Evolutionary conservation across 2,888 invertebrate genomes (phyloP), one percentile per base, ranked within the genome.

Genomic region (Cyaniris semiargus): DNA sequence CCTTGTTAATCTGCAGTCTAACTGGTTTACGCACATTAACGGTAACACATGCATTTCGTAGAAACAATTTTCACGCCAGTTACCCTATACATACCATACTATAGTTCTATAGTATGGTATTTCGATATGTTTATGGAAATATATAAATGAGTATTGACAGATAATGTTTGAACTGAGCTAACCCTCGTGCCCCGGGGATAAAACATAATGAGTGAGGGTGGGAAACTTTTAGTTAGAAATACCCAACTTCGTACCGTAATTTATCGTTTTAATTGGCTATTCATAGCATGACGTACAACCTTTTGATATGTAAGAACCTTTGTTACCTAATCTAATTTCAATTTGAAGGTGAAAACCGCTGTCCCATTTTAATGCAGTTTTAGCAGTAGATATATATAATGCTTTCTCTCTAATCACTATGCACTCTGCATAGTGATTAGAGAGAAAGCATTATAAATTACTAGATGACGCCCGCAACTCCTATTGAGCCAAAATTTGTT

Each of bases 241-340:
- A 58, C 58, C 58, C 58, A 58, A 13, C 23, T 13, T 23, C 3
- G 23, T 23, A 21, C 60, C 4, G 21, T 60, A 23, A 60, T 60
- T 23, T 60, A 60, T 60, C 4, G 4, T 60, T 60, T 60, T 23
- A 60, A 60, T 60, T 60, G 60, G 60, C 60, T 60, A 23, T 60
- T 60, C 1, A 60, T 60, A 13, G 13, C 23, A 23, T 60, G 3
- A 60, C 23, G 13, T 60, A 60, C 23, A 60, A 60, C 13, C 13
- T 58, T 21, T 21, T 58, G 21, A 21, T 1, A 21, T 58, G 58
- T 58, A n/a, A 58, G 58, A 58, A 3, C 21, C 21, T 60, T 60
- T 60, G 21, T 13, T 53, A 53, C 53, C 13, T 53, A 53, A 48
- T 53, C 18, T 53, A 18, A 53, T 53, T 53, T 5, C 0, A 53